Conservation (phyloP, 2,797 vertebrate genomes). For the Falco columbarius region DNA sequence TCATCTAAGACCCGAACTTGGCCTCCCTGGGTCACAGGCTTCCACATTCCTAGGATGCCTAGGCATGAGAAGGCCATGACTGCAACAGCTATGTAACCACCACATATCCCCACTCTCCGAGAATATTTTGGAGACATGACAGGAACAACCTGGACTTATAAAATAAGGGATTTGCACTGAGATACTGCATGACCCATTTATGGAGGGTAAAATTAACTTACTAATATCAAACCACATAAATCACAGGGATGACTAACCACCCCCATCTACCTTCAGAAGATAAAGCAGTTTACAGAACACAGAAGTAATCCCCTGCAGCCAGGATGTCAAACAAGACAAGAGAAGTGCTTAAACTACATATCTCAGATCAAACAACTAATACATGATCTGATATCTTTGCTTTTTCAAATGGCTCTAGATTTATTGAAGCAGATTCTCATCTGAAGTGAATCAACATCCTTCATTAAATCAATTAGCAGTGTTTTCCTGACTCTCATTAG, state of each 20-base stretch:
- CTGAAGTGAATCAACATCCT: slow-evolving; percentile 36
- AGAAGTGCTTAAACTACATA: neutral
- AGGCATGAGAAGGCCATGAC: neutral
- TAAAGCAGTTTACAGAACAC: neutral
- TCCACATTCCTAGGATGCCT: slow-evolving; percentile 37
- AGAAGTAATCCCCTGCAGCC: neutral
- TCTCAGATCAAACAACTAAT: neutral
- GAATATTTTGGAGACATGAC: neutral
- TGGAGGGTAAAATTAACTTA: neutral
- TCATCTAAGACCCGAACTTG: neutral
- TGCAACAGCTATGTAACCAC: neutral
- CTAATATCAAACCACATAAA: neutral
- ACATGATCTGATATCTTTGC: neutral
- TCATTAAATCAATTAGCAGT: slow-evolving; percentile 31
- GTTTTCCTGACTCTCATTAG: slow-evolving; percentile 9
- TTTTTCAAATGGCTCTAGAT: slow-evolving; percentile 13
- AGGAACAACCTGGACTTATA: neutral
- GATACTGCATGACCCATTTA: neutral
- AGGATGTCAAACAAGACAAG: neutral
- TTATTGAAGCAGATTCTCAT: slow-evolving; percentile 41
- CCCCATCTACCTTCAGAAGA: neutral
- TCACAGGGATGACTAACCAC: neutral
- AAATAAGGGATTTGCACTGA: slow-evolving; percentile 5
- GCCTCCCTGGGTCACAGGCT: slow-evolving; percentile 11
- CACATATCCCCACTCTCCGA: accelerated